Base-by-base conservation (phyloP, 2,797 vertebrate genomes). In the Galagoides demidoff region DNA sequence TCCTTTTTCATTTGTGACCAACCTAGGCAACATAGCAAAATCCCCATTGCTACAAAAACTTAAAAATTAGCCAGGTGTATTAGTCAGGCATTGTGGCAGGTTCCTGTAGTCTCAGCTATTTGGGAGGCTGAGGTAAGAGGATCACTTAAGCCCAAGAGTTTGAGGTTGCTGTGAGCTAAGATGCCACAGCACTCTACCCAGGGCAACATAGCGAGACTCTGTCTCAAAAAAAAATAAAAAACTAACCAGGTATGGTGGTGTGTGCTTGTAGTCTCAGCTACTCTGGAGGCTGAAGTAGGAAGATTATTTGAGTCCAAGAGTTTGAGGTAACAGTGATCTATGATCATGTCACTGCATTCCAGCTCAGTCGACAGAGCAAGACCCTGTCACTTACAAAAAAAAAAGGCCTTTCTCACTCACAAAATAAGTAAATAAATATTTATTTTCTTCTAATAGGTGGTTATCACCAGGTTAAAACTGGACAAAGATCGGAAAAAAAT, bases 401-500 rank as follows among this genome's bases (percentile, higher is more conserved):
- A 64, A 66, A 64, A 3, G 31, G 14, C 29, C 29, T 1, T 25
- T 84, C n/a, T 6, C 5, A 37, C 61, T 66, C 89, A 34, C 34
- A 92, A 85, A 81, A 43, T 1, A 11, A 52, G 23, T 1, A 11
- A 52, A 25, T 2, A 22, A 73, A 81, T 23, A 55, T 63, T 10
- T 71, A 0, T 84, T 83, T 94, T 34, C 37, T 92, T 39, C 3
- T 94, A 52, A 84, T 95, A 99, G 99, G 99, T 99, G 94, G 99
- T 99, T 97, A 99, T 99, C 98, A 99, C 99, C 88, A 99, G 99
- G 98, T 99, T 99, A 99, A 99, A 99, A 98, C 98, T 99, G 93
- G 99, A 99, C 98, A 99, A 99, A 98, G 99, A 99, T 97, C 99
- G 99, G 96, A 99, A 99, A 98, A 99, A 99, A 99, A 99, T 99